These are phyloP conservation scores for Graphium colonna DNA, from an alignment of 2,888 invertebrate genomes.

Conservation along the genomic window DNA sequence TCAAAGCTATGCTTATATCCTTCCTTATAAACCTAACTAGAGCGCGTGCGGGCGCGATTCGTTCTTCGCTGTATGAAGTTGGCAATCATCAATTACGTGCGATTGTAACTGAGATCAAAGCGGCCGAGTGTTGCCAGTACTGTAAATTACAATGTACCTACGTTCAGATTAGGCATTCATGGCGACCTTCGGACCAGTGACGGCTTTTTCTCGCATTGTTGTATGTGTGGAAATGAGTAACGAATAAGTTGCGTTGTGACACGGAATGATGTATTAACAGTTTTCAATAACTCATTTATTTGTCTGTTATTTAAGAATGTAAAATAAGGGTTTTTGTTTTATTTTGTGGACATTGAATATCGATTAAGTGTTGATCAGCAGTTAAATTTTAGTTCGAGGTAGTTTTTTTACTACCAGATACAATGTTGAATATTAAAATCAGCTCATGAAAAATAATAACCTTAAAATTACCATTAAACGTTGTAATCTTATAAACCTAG, in stretches of 20 bases:
- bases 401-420: no score
- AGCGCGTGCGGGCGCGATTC: constrained; percentile 35
- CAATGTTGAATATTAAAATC: no score
- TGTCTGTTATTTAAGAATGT: background rate
- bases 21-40: constrained; percentile 1
- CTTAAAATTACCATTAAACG: no score
- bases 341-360: no score
- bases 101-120: constrained; percentile 77
- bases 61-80: constrained; percentile 47
- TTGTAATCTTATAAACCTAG: no score
- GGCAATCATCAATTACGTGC: constrained; percentile 70
- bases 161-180: constrained; percentile 37
- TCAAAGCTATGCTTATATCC: background rate
- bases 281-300: background rate
- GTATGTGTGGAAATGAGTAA: constrained; percentile 8
- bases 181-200: background rate
- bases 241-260: constrained; percentile 1
- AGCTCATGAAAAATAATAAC: no score
- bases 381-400: no score
- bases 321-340: background rate
- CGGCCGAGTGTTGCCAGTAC: constrained; percentile 52
- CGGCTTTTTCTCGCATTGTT: constrained; percentile 11
- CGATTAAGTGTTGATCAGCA: no score
- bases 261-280: constrained; percentile 3
- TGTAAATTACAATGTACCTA: constrained; percentile 57